Base-by-base conservation (phyloP, 2,888 invertebrate genomes). In the Heliconius erato region DNA sequence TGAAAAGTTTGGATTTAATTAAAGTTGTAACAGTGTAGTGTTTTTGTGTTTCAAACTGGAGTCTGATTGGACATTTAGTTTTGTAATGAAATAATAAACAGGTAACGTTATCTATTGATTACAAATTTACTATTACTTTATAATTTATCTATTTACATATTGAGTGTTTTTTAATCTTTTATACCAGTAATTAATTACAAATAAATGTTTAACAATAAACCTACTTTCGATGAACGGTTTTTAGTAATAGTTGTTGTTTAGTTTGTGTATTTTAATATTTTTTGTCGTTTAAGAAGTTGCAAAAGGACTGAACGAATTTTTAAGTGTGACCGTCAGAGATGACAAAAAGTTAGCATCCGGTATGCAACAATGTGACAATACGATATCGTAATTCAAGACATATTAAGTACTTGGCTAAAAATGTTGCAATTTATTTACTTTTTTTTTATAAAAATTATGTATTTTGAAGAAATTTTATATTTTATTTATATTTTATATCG, bases 61-160 rank as follows among this genome's bases (percentile, higher is more conserved):
- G 91, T 90, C 89, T 90, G 88, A 89, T 88, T 91, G 90, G 90
- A 90, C 87, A 86, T 87, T 88, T 85, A 82, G 82, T n/a, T 82
- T 72, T 74, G 82, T 81, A 81, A 81, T 77, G 63, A 77, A 59
- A 77, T 80, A 80, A 80, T 40, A 71, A 78, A 78, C 77, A 78
- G 77, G 77, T 78, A 77, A 78, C 44, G 77, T 77, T 81, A 77
- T 65, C 68, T 68, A 80, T 35, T 68, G 68, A 76, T 40, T 80
- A 76, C n/a, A 63, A 77, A 77, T 77, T 76, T 76, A 32, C 32
- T 80, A 67, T 26, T 76, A 80, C 26, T 59, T 77, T 65, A 35
- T 63, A 65, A 77, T 65, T 78, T 78, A 76, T 76, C 35, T 63
- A 35, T 76, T 76, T 59, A 35, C 32, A 74, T 74, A 74, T 59